phyloP scores from a whole-genome alignment of 2,888 invertebrate genomes.

The Tipula helvola region DNA sequence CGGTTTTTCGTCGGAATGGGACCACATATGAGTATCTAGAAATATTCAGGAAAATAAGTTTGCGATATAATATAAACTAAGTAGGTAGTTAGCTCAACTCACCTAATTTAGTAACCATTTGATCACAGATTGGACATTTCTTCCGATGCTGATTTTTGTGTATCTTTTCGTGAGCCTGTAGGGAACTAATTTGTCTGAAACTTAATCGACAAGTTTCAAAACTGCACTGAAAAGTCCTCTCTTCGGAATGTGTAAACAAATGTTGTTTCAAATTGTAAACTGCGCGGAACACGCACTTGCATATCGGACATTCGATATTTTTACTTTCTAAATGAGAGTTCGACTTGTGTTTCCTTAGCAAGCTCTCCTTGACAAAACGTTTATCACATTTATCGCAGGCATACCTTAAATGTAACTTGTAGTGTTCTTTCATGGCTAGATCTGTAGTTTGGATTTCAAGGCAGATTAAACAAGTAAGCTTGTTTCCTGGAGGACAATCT shows the following conservation, averaged over 20 bases:
- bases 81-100: background rate
- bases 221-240: background rate
- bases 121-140: background rate
- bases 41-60: background rate
- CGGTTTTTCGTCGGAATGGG: conserved; percentile 17
- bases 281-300: background rate
- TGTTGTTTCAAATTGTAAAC: conserved; percentile 6
- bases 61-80: background rate
- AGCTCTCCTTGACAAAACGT: background rate
- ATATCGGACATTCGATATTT: conserved; percentile 5
- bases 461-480: background rate
- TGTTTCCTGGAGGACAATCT: background rate
- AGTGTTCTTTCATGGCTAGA: background rate
- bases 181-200: background rate
- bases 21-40: background rate
- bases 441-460: background rate
- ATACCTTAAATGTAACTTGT: background rate
- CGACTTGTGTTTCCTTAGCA: background rate
- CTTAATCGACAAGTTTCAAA: background rate
- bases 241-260: background rate
- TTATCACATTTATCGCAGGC: conserved; percentile 1
- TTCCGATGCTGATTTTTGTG: background rate
- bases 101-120: background rate
- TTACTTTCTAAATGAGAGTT: conserved; percentile 5
- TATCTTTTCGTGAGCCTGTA: background rate